Conservation (phyloP, 2,888 invertebrate species). For the Cephus spinipes region DNA sequence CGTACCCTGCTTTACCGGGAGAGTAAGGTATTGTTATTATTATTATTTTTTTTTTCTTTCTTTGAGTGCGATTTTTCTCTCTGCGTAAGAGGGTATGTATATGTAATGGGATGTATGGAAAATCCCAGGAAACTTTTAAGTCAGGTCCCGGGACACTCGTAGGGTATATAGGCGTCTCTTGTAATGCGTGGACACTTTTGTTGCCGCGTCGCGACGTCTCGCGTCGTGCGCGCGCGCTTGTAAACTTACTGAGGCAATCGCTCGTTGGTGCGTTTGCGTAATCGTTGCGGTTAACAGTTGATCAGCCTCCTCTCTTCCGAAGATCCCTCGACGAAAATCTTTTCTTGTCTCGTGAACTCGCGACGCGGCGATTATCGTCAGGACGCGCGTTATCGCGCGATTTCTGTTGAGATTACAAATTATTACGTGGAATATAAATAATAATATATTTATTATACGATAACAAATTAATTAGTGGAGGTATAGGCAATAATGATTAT, state of each 20-base stretch:
- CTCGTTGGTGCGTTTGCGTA: neutral
- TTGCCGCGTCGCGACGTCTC: neutral
- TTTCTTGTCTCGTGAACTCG: neutral
- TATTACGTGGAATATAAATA: constrained; percentile 58
- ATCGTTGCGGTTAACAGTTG: neutral
- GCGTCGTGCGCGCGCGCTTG: neutral
- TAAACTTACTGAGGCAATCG: neutral
- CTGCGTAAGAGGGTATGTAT: neutral
- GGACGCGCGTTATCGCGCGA: neutral
- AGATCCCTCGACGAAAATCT: neutral
- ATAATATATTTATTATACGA: constrained; percentile 61
- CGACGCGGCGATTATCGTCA: neutral
- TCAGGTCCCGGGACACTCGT: neutral
- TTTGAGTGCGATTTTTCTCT: neutral
- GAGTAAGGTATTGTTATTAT: neutral
- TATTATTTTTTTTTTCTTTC: neutral
- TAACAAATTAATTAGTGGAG: constrained; percentile 54
- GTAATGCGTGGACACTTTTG: neutral
- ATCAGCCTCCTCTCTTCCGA: neutral
- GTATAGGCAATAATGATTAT: constrained; percentile 38
- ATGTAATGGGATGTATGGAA: neutral
- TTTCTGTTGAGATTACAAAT: constrained; percentile 46
- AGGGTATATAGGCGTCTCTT: neutral
- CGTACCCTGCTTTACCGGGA: neutral
- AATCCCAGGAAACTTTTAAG: neutral